Evolutionary conservation across 2,888 invertebrate genomes (phyloP), one percentile per base, ranked within the genome.

Genomic region (Melipona bicolor): DNA sequence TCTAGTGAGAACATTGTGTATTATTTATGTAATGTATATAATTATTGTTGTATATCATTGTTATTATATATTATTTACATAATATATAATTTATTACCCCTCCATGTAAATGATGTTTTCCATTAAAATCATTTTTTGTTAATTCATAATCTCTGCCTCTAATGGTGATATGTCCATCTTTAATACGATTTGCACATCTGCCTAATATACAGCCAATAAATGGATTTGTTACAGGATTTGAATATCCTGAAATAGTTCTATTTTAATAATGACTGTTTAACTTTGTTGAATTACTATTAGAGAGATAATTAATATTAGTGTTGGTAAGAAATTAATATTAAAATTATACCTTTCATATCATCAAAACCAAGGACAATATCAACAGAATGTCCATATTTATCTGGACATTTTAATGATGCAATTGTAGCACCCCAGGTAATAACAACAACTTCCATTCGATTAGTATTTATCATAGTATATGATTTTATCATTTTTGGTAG

Each of bases 181-280:
- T 96, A 84, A 98, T 97, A 72, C 97, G 95, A 95, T 98, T 98
- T 17, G 97, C 97, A 68, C 97, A 97, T 77, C 99, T 96, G 2
- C 99, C 99, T 81, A 98, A 96, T 0, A 98, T 96, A 0, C 97
- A 97, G 6, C 99, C 99, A 91, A 98, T 97, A 93, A 98, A 98
- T 0, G 97, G 97, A 92, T 97, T 97, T 68, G 90, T 67, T 27
- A 95, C 92, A 0, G 95, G 94, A 91, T 96, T 95, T 78, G 96
- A 95, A 91, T 97, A 98, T 80, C 97, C 97, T 97, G 71, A 2
- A 77, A 84, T 59, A 65, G 19, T 75, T 61, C 5, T 43, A 36
- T 65, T 36, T 54, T n/a, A 59, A 36, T 50, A n/a, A 49, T 27
- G 27, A 21, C 43, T 4, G 43, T 15, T 36, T 15, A 52, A 64